Base-by-base conservation (phyloP, 2,113 vertebrate species). In the Lycaon pictus region DNA sequence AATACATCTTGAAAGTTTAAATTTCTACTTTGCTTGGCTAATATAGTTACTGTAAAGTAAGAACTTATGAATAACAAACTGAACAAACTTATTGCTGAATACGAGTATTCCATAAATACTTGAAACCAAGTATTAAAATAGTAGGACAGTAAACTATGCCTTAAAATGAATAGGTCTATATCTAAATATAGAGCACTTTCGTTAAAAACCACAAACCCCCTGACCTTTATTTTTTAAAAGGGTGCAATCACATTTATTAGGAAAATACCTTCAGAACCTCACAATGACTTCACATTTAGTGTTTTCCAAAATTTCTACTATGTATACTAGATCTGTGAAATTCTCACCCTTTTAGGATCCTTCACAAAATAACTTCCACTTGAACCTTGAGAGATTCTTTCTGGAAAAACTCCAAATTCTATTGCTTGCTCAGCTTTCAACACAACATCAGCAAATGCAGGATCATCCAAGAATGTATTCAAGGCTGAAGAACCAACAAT, bases 281-380 rank as follows among this genome's bases (percentile, higher is more conserved):
- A 71, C 10, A 80, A 85, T 55, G 67, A 95, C 32, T 95, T 87
- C 83, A 92, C 22, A 95, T 92, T 97, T 92, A 77, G 32, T 92
- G 55, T 79, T 93, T 97, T 83, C 87, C 71, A 95, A 96, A 95
- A 88, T 53, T 92, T 71, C 84, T n/a, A 19, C n/a, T 69, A 62
- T 17, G 4, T 72, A 93, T 43, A 17, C 60, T 65, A 97, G 35
- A 16, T 48, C 17, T 98, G n/a, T 90, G 93, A 96, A 48, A 74
- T 89, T 92, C 99, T 99, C 63, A 99, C 99, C 99, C 99, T 99
- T 98, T 99, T 99, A 87, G 99, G 97, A 98, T 99, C 99, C 98
- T 99, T 99, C 90, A 99, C 99, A 98, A 99, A 99, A 98, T 99
- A 99, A 98, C 99, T 99, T 93, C 99, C 99, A 88, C 99, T 99